Percentiles rank a stretch among this genome's conserved stretches.
These are phyloP conservation scores for Therioaphis trifolii DNA, from an alignment of 2,888 invertebrate genomes.

Conservation along the genomic window DNA sequence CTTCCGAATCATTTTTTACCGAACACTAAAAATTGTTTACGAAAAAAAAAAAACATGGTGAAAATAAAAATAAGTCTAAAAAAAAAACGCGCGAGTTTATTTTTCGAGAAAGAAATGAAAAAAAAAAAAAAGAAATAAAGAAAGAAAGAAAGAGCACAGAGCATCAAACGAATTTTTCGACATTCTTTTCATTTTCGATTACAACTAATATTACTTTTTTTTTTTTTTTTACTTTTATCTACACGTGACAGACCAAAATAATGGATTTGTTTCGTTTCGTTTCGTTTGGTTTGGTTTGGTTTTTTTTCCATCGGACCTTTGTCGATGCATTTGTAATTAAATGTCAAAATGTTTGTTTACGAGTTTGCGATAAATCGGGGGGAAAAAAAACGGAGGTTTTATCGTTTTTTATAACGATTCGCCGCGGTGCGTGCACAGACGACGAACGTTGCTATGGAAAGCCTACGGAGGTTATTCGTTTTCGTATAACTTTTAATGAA, in stretches of 20 bases:
- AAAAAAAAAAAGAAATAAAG: no score
- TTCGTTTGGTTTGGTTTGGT: neutral
- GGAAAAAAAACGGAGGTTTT: neutral
- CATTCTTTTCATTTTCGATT: neutral
- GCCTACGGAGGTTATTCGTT: no score
- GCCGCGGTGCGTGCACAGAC: no score
- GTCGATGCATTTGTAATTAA: constrained; percentile 4
- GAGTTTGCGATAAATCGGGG: neutral
- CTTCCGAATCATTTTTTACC: no score
- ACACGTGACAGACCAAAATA: neutral
- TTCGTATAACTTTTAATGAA: no score
- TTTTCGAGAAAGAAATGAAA: no score
- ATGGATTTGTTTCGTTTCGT: neutral
- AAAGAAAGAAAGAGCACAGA: neutral
- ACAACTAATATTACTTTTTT: neutral
- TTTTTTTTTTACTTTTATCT: neutral
- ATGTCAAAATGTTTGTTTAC: neutral
- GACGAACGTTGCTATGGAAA: no score
- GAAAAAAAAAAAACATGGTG: no score
- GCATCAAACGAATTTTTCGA: constrained; percentile 16
- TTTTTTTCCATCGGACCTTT: neutral
- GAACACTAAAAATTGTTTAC: no score
- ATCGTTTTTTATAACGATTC: neutral
- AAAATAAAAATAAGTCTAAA: no score
- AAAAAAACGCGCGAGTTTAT: neutral